phyloP scores from a whole-genome alignment of 2,888 invertebrate genomes.

The Heliconius ethilla region DNA sequence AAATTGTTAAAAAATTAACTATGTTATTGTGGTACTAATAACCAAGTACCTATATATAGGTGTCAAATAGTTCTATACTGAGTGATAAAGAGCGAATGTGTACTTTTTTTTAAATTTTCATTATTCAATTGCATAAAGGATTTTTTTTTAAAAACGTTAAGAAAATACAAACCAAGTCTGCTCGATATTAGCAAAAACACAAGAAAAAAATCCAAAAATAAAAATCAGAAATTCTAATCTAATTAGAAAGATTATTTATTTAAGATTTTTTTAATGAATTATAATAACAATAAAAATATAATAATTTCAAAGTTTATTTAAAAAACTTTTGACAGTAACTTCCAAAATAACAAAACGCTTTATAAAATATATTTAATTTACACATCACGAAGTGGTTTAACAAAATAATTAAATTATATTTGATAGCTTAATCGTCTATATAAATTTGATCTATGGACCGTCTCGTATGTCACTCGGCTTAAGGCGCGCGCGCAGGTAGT shows the following conservation, averaged over 20 bases:
- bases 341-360: background rate
- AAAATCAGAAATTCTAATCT: background rate
- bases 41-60: background rate
- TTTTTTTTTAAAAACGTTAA: too few species aligned
- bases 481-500: conserved; percentile 78
- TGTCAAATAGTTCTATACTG: too few species aligned
- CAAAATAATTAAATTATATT: conserved; percentile 9
- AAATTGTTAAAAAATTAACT: background rate
- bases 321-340: background rate
- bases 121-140: too few species aligned
- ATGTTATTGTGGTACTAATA: background rate
- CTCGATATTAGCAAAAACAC: background rate
- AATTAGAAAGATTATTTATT: background rate
- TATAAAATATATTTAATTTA: background rate
- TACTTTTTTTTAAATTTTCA: too few species aligned
- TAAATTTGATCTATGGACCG: conserved; percentile 56
- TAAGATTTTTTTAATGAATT: too few species aligned
- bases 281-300: too few species aligned
- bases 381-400: background rate
- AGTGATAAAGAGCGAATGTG: too few species aligned
- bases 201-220: background rate
- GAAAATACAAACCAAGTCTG: too few species aligned
- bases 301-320: too few species aligned
- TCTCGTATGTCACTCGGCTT: conserved; percentile 76
- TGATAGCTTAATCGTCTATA: conserved; percentile 31